phyloP scores from a whole-genome alignment of 2,797 vertebrate genomes.

The Hafferia zeledoni region DNA sequence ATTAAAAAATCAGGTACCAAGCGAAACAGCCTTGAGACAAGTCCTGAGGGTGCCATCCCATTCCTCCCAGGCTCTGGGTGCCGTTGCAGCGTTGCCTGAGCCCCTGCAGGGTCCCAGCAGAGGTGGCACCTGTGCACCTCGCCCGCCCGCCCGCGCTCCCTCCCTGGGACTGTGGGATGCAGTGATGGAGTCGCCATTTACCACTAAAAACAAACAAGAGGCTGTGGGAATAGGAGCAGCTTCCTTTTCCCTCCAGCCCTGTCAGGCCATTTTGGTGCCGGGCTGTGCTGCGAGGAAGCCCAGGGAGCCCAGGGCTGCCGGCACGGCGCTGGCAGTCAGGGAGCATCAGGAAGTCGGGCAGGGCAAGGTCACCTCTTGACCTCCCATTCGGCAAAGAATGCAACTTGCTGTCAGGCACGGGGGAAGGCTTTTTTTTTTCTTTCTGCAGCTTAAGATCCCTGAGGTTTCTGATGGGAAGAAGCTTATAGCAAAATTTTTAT shows the following conservation, averaged over 20 bases:
- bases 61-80: not conserved
- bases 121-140: not conserved
- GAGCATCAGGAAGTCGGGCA: constrained; percentile 42
- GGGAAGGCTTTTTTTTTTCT: not conserved
- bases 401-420: constrained; percentile 17
- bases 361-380: constrained; percentile 54
- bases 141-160: fast-evolving
- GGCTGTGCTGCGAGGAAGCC: not conserved
- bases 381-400: constrained; percentile 34
- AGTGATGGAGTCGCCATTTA: constrained; percentile 32
- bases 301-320: not conserved
- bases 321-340: not conserved
- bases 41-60: not conserved
- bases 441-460: not conserved
- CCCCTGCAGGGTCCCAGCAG: not conserved
- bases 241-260: constrained; percentile 66
- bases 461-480: constrained; percentile 48
- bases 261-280: constrained; percentile 17
- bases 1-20: not conserved
- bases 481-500: not conserved
- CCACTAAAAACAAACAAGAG: constrained; percentile 65
- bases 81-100: not conserved
- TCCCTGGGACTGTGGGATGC: constrained; percentile 3
- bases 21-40: not conserved
- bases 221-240: constrained; percentile 65